These are phyloP conservation scores for Nipponacmea schrenckii DNA, from an alignment of 2,888 invertebrate species.

Conservation along the genomic window DNA sequence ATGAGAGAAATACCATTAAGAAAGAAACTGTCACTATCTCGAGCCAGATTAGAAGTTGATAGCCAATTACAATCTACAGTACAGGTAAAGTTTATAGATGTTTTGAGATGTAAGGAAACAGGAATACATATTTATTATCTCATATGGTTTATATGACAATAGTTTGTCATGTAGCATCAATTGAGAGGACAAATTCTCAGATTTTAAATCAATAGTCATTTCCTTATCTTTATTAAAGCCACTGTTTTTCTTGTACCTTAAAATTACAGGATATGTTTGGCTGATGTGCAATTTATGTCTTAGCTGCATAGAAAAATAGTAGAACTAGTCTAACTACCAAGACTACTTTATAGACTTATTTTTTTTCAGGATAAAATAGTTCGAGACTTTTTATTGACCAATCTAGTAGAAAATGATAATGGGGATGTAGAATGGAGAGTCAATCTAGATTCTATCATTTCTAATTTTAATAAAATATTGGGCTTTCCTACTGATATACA, in stretches of 20 bases:
- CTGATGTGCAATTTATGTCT: too few relatives aligned
- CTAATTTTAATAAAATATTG: slow-evolving; percentile 77
- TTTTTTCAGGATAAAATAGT: slow-evolving; percentile 73
- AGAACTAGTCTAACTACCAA: too few relatives aligned
- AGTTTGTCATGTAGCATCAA: too few relatives aligned
- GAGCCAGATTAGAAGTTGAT: slow-evolving; percentile 76
- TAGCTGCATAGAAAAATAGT: too few relatives aligned
- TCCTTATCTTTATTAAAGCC: too few relatives aligned
- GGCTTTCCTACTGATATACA: slow-evolving; percentile 72
- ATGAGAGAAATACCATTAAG: slow-evolving; percentile 51
- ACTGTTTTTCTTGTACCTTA: too few relatives aligned
- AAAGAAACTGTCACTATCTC: slow-evolving; percentile 31
- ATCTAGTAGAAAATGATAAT: slow-evolving; percentile 78
- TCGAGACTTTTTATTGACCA: slow-evolving; percentile 83
- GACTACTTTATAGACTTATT: not conserved
- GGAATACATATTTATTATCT: slow-evolving; percentile 10
- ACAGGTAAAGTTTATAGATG: slow-evolving; percentile 33
- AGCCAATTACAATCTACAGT: slow-evolving; percentile 71
- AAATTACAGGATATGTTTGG: too few relatives aligned
- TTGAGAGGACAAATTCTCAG: too few relatives aligned
- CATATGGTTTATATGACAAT: too few relatives aligned
- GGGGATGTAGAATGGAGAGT: slow-evolving; percentile 78
- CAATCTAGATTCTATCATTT: slow-evolving; percentile 79
- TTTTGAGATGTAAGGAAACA: not conserved
- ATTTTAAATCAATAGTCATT: too few relatives aligned